Percentiles rank a stretch among this genome's conserved stretches.
Evolutionary conservation across 2,888 invertebrate species (phyloP).

Genomic region (Synanthedon vespiformis): DNA sequence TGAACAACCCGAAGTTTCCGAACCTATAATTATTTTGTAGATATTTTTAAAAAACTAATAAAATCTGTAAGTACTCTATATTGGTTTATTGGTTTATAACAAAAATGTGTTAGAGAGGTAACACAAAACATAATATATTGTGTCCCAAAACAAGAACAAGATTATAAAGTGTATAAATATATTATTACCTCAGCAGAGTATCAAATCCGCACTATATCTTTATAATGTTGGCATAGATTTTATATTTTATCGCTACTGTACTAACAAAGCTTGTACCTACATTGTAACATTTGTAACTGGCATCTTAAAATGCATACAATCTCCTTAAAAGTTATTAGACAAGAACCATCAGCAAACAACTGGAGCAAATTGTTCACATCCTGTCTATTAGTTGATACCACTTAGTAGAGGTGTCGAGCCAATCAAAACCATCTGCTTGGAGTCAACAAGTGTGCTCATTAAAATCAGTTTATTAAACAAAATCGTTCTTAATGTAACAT

Average conservation of each 20-base stretch:
- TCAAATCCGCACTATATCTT: neutral
- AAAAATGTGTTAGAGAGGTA: too few relatives aligned
- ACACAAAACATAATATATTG: too few relatives aligned
- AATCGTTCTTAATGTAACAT: too few relatives aligned
- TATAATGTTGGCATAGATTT: too few relatives aligned
- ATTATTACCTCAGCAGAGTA: neutral
- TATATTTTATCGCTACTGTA: too few relatives aligned
- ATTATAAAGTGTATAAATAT: neutral
- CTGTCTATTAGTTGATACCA: slow-evolving; percentile 46
- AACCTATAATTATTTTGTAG: too few relatives aligned
- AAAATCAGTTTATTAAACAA: slow-evolving; percentile 25
- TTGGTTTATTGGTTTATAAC: too few relatives aligned
- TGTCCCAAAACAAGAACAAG: neutral
- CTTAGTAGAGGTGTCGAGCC: slow-evolving; percentile 55
- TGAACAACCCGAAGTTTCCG: too few relatives aligned
- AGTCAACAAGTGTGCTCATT: slow-evolving; percentile 41
- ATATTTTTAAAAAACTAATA: too few relatives aligned
- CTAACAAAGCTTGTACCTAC: too few relatives aligned
- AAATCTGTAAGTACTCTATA: too few relatives aligned
- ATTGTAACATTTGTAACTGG: too few relatives aligned
- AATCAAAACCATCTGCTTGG: slow-evolving; percentile 53
- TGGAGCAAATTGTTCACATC: slow-evolving; percentile 62
- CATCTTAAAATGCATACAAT: neutral
- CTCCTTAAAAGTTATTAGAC: slow-evolving; percentile 4
- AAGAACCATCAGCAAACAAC: slow-evolving; percentile 23